Base-by-base conservation (phyloP, 2,113 vertebrate species). In the Lycaon pictus region DNA sequence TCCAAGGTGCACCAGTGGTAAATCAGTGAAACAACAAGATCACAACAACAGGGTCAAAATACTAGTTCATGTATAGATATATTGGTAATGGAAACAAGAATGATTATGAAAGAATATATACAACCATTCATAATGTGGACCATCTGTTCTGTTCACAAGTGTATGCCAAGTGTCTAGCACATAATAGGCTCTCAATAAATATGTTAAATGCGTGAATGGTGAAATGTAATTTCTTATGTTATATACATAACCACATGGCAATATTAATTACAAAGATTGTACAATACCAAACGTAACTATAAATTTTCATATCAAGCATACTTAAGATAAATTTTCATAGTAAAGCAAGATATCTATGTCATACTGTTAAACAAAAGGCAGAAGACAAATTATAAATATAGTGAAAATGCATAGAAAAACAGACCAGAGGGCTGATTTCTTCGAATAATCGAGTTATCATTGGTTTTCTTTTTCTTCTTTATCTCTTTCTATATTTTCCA, bases 381-480 rank as follows among this genome's bases (percentile, higher is more conserved):
- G 4, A 90, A 79, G 62, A 91, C 2, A 80, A 88, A 81, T 81
- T 85, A 97, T 77, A 93, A 82, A 83, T 43, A 63, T 16, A 8
- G 15, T 88, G 37, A 81, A 55, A 48, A 93, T 90, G 23, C 6
- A 72, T 51, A 72, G 43, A 91, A 89, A 95, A 95, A 88, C 53
- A 88, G 17, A 86, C 4, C 86, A 7, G 9, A 88, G 95, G n/a
- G 60, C 3, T 48, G 32, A 93, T 90, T 94, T 92, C 37, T 72
- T 23, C 58, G 35, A 32, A 17, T 81, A 79, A 90, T 2, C 82
- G 4, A 94, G 90, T 85, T 71, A 85, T 51, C 55, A 82, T 37
- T 88, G 25, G 87, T 88, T 96, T 96, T 88, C 69, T 74, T 56
- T 82, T 76, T 88, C 72, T 93, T 35, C 71, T 87, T 85, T 92